These are phyloP conservation scores for Clarias laeviceps DNA, from an alignment of 2,797 vertebrate genomes.

Conservation along the genomic window DNA sequence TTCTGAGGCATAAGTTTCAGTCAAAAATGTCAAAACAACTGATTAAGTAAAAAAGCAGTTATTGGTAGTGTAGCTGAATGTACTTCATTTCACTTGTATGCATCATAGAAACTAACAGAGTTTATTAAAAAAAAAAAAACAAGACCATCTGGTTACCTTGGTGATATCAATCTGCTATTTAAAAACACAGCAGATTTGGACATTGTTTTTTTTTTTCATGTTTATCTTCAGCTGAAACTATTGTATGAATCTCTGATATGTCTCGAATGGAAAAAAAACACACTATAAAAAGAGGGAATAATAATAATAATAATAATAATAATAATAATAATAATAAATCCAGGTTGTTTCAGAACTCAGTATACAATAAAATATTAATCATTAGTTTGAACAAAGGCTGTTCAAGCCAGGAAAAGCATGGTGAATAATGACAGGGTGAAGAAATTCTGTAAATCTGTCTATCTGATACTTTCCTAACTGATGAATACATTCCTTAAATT, in stretches of 20 bases:
- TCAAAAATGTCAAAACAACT: slow-evolving; percentile 10
- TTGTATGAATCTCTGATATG: not conserved
- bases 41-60: not conserved
- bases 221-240: slow-evolving; percentile 2
- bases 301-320: not conserved
- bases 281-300: not conserved
- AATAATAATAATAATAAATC: not conserved
- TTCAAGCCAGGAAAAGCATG: not conserved
- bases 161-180: slow-evolving; percentile 21
- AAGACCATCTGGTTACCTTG: slow-evolving; percentile 14
- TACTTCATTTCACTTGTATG: not conserved
- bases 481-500: not conserved
- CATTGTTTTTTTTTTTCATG: slow-evolving; percentile 18
- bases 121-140: not conserved
- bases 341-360: not conserved
- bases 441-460: not conserved
- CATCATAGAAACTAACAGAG: not conserved
- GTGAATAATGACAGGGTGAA: not conserved
- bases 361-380: not conserved
- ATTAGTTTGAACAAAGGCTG: not conserved
- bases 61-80: not conserved
- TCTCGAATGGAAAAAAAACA: not conserved
- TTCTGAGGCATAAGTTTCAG: not conserved
- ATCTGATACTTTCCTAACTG: not conserved
- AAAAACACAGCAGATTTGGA: slow-evolving; percentile 12